Base-by-base conservation (phyloP, 2,888 invertebrate species). In the Lithodes maja region DNA sequence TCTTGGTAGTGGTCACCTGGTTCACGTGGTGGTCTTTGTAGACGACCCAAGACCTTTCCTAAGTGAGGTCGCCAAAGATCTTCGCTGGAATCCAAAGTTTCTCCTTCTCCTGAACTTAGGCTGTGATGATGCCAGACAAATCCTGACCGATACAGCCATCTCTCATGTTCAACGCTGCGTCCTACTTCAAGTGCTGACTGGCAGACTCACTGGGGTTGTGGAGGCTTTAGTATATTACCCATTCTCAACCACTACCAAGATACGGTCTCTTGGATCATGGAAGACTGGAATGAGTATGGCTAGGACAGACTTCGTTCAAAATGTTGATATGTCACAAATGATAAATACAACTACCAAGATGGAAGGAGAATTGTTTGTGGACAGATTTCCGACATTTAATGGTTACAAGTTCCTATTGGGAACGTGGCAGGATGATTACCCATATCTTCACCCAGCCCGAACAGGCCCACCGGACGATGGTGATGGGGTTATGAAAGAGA, bases 51-150 rank as follows among this genome's bases (percentile, higher is more conserved):
- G 54, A 33, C 81, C 86, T 5, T 86, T 86, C 71, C 68, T 86
- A 7, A n/a, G 33, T 5, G n/a, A 69, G 3, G 80, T 81, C 33
- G 68, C 74, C 1, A 15, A 68, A 49, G 68, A 85, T 12, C n/a
- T n/a, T 5, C 81, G 50, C 49, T 89, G 89, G 85, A 85, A 83
- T 9, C 82, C 85, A 5, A 85, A 89, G 53, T 85, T 78, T 53
- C 68, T 89, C 7, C 9, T 89, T 3, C 49, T 85, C 2, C 74
- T 85, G 77, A 81, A 53, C 9, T 3, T 81, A 3, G 68, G 77
- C 5, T 1, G 33, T 5, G 9, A 15, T 2, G 0, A 1, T 55
- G 1, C n/a, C 17, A n/a, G 49, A 3, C 5, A 85, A 2, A 3
- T 89, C 49, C 54, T 89, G 15, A 55, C 54, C 33, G 53, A 52